Conservation (phyloP, 2,797 vertebrate genomes). For the Brachymystax lenok region DNA sequence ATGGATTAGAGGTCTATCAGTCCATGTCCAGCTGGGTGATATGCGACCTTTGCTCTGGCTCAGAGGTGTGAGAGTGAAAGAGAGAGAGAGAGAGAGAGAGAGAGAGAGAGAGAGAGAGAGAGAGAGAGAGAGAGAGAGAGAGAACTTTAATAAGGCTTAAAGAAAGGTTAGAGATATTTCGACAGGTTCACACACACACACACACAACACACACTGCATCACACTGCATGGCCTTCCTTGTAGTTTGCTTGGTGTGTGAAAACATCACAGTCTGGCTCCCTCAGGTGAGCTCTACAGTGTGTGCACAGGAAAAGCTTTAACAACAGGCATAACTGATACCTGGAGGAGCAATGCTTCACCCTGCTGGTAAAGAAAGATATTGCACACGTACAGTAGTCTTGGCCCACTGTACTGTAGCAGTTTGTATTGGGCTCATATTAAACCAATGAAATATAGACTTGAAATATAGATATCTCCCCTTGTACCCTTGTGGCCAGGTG, state of each 20-base stretch:
- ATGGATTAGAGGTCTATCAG: not conserved
- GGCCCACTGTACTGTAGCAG: not conserved
- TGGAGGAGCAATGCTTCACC: constrained; percentile 43
- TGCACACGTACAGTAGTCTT: not conserved
- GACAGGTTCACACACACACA: not conserved
- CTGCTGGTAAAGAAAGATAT: constrained; percentile 44
- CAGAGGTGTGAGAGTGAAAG: constrained; percentile 2
- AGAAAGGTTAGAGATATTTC: not conserved
- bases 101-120: not conserved
- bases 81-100: constrained; percentile 4
- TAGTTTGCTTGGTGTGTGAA: not conserved
- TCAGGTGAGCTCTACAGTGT: not conserved
- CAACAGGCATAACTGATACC: too few relatives aligned
- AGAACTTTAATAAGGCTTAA: not conserved
- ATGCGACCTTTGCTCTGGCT: not conserved
- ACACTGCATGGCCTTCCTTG: not conserved
- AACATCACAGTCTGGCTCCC: not conserved
- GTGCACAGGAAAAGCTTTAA: not conserved
- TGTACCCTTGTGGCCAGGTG: not conserved
- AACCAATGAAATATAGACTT: not conserved
- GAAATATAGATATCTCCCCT: not conserved
- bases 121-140: not conserved
- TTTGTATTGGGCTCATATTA: not conserved
- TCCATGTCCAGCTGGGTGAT: not conserved
- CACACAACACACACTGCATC: not conserved